These are phyloP conservation scores for Oscheius sp. DNA, from an alignment of 2,888 invertebrate genomes.

Conservation along the genomic window DNA sequence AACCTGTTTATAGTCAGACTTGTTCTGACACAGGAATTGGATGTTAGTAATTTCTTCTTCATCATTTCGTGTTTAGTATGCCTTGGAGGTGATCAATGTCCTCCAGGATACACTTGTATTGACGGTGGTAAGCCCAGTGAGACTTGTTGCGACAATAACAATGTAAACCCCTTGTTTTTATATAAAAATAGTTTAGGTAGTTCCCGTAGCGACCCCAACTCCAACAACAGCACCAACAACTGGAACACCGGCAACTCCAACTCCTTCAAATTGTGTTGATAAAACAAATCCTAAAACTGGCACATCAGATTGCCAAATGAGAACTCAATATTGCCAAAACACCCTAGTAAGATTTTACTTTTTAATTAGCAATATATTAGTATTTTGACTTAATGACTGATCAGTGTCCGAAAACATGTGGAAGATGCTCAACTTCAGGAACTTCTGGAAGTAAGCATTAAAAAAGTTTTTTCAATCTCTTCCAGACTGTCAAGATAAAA, in stretches of 20 bases:
- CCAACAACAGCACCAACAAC: neutral
- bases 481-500: too few relatives aligned
- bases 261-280: neutral
- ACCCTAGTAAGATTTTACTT: neutral
- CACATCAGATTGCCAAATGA: neutral
- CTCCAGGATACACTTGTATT: neutral
- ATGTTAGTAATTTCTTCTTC: neutral
- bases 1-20: too few relatives aligned
- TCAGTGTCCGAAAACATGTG: neutral
- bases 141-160: neutral
- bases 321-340: neutral
- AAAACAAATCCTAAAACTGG: neutral
- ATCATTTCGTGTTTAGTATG: neutral
- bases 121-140: neutral
- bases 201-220: neutral
- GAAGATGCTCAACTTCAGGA: neutral
- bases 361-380: too few relatives aligned
- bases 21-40: neutral
- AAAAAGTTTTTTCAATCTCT: too few relatives aligned
- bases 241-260: neutral
- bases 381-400: neutral
- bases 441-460: neutral
- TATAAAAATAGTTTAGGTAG: neutral
- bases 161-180: neutral
- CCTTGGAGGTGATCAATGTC: neutral